phyloP scores from a whole-genome alignment of 2,888 invertebrate species.

The Acanthosepion pharaonis region DNA sequence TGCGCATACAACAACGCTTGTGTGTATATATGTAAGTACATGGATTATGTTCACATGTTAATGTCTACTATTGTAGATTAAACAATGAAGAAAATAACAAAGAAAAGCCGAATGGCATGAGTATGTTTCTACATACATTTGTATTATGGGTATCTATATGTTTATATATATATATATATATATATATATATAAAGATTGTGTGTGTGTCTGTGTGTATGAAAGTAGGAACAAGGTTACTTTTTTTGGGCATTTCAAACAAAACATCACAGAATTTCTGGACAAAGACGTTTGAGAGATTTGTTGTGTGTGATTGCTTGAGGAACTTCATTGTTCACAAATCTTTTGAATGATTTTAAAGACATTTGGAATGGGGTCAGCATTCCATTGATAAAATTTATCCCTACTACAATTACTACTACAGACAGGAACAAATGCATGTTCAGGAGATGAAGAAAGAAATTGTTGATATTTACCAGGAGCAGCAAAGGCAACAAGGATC shows the following conservation, averaged over 20 bases:
- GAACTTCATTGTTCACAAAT: not conserved
- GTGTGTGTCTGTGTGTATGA: not conserved
- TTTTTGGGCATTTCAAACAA: not conserved
- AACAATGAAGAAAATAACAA: not conserved
- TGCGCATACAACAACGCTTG: not conserved
- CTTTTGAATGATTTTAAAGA: too few species aligned
- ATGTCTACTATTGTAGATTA: conserved; percentile 33
- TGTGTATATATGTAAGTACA: not conserved
- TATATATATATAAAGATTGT: not conserved
- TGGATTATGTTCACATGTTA: not conserved
- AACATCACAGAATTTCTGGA: not conserved
- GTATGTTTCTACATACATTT: not conserved
- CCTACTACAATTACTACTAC: not conserved
- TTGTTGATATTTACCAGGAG: not conserved
- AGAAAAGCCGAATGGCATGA: not conserved
- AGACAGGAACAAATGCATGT: not conserved
- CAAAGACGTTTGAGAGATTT: not conserved
- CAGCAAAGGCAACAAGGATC: not conserved
- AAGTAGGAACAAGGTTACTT: not conserved
- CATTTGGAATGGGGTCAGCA: not conserved
- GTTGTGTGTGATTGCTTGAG: not conserved
- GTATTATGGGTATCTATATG: too few species aligned
- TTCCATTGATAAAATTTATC: not conserved
- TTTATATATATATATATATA: too few species aligned
- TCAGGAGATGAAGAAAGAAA: not conserved